Evolutionary conservation across 1,140 invertebrate genomes (phyloP).

Genomic region (Eueides isabella): DNA sequence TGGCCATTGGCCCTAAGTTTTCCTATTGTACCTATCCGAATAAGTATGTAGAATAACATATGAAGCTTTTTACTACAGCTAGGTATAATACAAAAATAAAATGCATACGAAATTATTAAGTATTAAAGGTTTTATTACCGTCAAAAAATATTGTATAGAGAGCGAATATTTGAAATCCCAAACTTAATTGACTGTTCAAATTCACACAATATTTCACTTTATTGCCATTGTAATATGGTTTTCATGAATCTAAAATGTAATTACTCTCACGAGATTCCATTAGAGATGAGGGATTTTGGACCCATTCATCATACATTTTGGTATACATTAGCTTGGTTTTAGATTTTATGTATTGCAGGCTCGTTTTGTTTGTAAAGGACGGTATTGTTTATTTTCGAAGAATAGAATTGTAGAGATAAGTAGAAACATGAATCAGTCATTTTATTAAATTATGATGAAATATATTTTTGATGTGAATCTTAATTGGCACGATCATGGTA

Average conservation of each 20-base stretch:
- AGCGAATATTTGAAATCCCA: slow-evolving; percentile 30
- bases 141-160: not conserved
- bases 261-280: slow-evolving; percentile 38
- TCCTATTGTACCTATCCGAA: no score
- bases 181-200: slow-evolving; percentile 49
- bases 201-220: slow-evolving; percentile 53
- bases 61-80: not conserved
- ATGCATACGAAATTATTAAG: not conserved
- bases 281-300: not conserved
- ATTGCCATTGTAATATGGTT: slow-evolving; percentile 44
- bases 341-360: not conserved
- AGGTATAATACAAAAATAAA: not conserved
- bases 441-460: not conserved
- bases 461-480: not conserved
- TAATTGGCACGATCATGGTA: not conserved
- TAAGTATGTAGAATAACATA: no score
- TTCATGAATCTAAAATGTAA: slow-evolving; percentile 55
- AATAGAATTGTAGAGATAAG: not conserved
- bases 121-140: not conserved
- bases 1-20: no score
- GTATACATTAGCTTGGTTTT: not conserved
- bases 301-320: not conserved
- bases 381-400: not conserved
- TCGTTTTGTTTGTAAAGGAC: not conserved
- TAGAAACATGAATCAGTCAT: not conserved